Evolutionary conservation across 1,140 invertebrate genomes (phyloP).

Genomic region (Carposina sasakii): DNA sequence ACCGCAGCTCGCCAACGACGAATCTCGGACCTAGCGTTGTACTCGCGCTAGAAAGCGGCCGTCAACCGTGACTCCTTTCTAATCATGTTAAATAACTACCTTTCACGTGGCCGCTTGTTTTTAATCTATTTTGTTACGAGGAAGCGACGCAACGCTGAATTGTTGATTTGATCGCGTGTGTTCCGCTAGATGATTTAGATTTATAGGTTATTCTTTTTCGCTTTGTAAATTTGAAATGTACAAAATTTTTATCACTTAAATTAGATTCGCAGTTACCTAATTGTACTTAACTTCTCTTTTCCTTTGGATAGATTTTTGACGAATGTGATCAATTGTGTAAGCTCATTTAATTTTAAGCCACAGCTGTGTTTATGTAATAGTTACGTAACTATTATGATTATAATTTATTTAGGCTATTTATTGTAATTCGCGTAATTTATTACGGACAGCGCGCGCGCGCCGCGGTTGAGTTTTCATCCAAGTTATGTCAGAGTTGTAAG

Average conservation of each 20-base stretch:
- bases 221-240: too few species aligned
- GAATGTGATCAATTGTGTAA: constrained; percentile 59
- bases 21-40: constrained; percentile 70
- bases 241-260: too few species aligned
- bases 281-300: too few species aligned
- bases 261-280: too few species aligned
- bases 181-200: constrained; percentile 25
- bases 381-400: constrained; percentile 29
- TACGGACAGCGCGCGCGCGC: constrained; percentile 41
- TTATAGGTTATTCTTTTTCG: too few species aligned
- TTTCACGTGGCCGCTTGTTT: constrained; percentile 62
- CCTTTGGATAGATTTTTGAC: constrained; percentile 14
- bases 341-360: constrained; percentile 47
- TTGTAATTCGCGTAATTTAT: constrained; percentile 52
- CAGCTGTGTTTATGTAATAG: constrained; percentile 42
- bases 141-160: constrained; percentile 38
- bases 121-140: constrained; percentile 51
- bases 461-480: constrained; percentile 59
- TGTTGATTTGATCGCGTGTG: constrained; percentile 45
- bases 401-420: constrained; percentile 63
- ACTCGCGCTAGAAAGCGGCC: constrained; percentile 68
- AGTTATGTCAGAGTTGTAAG: constrained; percentile 64
- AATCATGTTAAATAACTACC: constrained; percentile 66
- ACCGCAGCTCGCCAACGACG: constrained; percentile 65
- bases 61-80: constrained; percentile 70